Base-by-base conservation (phyloP, 2,888 invertebrate genomes). In the Pyralis farinalis region DNA sequence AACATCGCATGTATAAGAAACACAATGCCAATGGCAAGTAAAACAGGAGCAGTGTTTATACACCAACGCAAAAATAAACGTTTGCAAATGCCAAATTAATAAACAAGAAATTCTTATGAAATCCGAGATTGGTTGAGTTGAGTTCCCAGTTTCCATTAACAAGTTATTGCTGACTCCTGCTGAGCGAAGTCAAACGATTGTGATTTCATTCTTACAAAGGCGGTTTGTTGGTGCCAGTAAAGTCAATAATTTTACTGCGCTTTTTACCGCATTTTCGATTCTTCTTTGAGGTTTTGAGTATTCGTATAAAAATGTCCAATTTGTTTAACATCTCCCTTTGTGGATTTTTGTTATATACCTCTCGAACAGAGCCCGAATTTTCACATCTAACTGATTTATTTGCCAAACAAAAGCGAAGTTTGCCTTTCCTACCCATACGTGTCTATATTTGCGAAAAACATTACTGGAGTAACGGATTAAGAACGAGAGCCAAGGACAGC, bases 151-250 rank as follows among this genome's bases (percentile, higher is more conserved):
- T 43, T 44, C 42, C 45, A 48, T 48, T 52, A 49, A 31, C 43
- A 44, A 46, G 43, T 46, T 49, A 47, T 43, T 40, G 40, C 43
- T 40, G 37, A 42, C 44, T 37, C 41, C 41, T 34, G 42, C 42
- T 38, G 40, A 32, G 46, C 25, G 12, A 37, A 41, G 36, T 41
- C 40, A 44, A 44, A 43, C 40, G 40, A 40, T 38, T 46, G 32
- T 21, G 40, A 43, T 47, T 52, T 42, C 28, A 38, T 45, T 37
- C n/a, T 7, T 22, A 37, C 37, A 37, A 31, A 37, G 9, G 31
- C 25, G 25, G 7, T 25, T 25, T 25, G 16, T 3, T 16, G 16
- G 3, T 16, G 16, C 4, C 16, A 16, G 4, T 16, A 16, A 16
- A 3, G 16, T 16, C 16, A 16, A 16, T 16, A 16, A 16, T 16